Evolutionary conservation across 1,140 invertebrate genomes (phyloP).

Genomic region (Anoplolepis gracilipes): DNA sequence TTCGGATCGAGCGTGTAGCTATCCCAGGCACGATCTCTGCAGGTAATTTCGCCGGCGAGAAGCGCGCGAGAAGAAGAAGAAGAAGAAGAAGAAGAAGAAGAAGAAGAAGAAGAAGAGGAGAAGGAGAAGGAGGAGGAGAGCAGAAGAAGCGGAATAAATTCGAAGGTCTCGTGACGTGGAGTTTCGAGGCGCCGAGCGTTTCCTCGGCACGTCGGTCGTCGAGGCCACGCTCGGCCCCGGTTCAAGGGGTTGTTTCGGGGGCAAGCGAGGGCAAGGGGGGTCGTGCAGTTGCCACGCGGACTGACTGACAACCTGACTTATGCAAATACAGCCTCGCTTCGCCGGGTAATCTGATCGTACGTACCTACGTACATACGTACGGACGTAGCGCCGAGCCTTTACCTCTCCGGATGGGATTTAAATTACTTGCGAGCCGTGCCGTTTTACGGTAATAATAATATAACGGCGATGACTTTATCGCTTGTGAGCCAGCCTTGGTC

Average conservation of each 20-base stretch:
- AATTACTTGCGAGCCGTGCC: conserved; percentile 81
- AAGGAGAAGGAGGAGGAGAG: not conserved
- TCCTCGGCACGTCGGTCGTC: conserved; percentile 66
- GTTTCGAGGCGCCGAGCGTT: conserved; percentile 68
- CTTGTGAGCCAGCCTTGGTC: conserved; percentile 21
- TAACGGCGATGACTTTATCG: conserved; percentile 80
- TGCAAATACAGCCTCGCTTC: conserved; percentile 84
- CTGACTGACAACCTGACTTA: conserved; percentile 86
- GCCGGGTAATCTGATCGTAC: conserved; percentile 83
- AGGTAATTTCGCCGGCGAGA: conserved; percentile 37
- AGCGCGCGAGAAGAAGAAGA: conserved; percentile 19
- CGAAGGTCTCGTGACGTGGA: conserved; percentile 60
- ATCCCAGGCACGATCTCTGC: conserved; percentile 50
- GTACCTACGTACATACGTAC: conserved; percentile 67
- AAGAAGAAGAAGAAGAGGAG: not conserved
- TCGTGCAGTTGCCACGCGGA: conserved; percentile 83
- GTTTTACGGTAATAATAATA: conserved; percentile 81
- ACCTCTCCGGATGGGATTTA: conserved; percentile 81
- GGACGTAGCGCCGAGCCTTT: conserved; percentile 73
- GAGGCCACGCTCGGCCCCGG: conserved; percentile 55
- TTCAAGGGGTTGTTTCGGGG: conserved; percentile 79
- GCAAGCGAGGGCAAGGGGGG: conserved; percentile 80
- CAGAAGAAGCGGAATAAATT: conserved; percentile 63
- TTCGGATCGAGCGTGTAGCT: conserved; percentile 50
- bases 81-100: not conserved